Evolutionary conservation across 2,797 vertebrate genomes (phyloP), one percentile per base, ranked within the genome.

Genomic region (Serranus cabrilla): DNA sequence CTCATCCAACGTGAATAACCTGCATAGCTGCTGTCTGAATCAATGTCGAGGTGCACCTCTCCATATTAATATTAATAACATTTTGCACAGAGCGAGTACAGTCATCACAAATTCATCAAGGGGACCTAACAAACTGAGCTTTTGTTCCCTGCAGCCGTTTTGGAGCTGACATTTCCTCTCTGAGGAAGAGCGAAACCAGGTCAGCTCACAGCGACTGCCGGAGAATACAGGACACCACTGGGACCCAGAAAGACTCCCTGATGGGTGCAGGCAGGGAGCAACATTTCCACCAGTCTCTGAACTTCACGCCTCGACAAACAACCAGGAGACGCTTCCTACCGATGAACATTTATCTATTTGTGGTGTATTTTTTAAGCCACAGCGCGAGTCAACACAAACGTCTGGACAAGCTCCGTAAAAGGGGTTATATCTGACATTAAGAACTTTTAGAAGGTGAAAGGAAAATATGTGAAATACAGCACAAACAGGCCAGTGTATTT

Each of bases 51-150:
- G 65, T 37, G 34, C 31, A 77, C 42, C 34, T 61, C 39, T 54
- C 20, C 4, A 40, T 43, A 79, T 88, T 64, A 79, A 85, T 84
- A 81, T 87, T 68, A 67, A 85, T 69, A 69, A 54, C 3, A 31
- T 72, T 78, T 66, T 59, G 61, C 43, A 69, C 57, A 14, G 47
- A 71, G 72, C 63, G 58, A 79, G 70, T 51, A 57, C 23, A 88
- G 73, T 83, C 74, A 87, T 88, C 65, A 86, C 60, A 89, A 78
- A 87, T 87, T 85, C 59, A 86, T 80, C 76, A 85, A 72, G 57
- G 50, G 47, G 40, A 57, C 23, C 21, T 49, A 69, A 84, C 76
- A 89, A 80, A 78, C 68, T 20, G 23, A 81, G 70, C 72, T 71
- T 83, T 76, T 79, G 63, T 80, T 76, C 66, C 61, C 72, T 59